Evolutionary conservation across 2,113 vertebrate genomes (phyloP).

Genomic region (Mandrillus leucophaeus): DNA sequence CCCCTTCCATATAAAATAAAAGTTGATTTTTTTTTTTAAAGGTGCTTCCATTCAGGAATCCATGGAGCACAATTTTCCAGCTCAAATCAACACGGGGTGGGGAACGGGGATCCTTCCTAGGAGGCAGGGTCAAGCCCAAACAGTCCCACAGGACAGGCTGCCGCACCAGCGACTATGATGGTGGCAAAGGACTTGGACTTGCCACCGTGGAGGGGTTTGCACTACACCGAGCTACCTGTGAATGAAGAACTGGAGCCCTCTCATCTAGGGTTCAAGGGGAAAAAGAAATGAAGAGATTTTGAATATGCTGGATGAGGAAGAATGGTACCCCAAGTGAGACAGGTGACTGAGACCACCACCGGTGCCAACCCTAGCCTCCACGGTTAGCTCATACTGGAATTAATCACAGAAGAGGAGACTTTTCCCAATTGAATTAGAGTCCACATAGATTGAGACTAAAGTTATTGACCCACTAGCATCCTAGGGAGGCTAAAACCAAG

Average conservation of each 20-base stretch:
- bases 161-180: fast-evolving
- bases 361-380: no score
- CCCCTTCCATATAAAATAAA: no score
- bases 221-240: no score
- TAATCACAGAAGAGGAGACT: not conserved
- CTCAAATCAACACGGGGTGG: fast-evolving
- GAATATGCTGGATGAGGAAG: not conserved
- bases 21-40: no score
- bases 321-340: not conserved
- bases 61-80: not conserved
- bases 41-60: not conserved
- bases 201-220: not conserved
- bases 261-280: not conserved
- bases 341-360: no score
- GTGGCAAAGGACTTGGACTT: not conserved
- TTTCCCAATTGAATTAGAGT: not conserved
- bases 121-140: not conserved
- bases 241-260: not conserved
- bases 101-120: no score
- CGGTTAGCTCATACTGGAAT: not conserved
- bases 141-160: not conserved
- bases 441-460: not conserved
- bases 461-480: not conserved
- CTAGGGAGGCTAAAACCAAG: not conserved
- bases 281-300: not conserved